A percentile compares a stretch with the other conserved stretches of the same genome.
phyloP scores from a whole-genome alignment of 2,113 vertebrate genomes.

The rat (Rattus norvegicus) region GRCr8 NC_086019.1:242300501-242301000 shows the following conservation, averaged over 20 bases:
- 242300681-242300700: not conserved
- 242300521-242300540: not conserved
- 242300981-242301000: not conserved
- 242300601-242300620: not conserved
- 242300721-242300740: not conserved
- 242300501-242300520: not conserved
- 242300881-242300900: not conserved
- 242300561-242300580: not conserved
- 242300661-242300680: not conserved
- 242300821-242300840: not conserved
- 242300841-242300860: not conserved
- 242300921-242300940: not conserved
- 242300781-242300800: not conserved
- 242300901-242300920: not conserved
- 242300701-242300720: not conserved
- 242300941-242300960: not conserved
- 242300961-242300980: not conserved
- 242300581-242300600: not conserved
- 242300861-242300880: not conserved
- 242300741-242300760: not conserved
- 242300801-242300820: not conserved
- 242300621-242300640: not conserved
- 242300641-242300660: not conserved
- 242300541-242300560: not conserved
- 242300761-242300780: not conserved